Conservation (phyloP, 2,888 invertebrate species). For the Chymomyza caudatula region DNA sequence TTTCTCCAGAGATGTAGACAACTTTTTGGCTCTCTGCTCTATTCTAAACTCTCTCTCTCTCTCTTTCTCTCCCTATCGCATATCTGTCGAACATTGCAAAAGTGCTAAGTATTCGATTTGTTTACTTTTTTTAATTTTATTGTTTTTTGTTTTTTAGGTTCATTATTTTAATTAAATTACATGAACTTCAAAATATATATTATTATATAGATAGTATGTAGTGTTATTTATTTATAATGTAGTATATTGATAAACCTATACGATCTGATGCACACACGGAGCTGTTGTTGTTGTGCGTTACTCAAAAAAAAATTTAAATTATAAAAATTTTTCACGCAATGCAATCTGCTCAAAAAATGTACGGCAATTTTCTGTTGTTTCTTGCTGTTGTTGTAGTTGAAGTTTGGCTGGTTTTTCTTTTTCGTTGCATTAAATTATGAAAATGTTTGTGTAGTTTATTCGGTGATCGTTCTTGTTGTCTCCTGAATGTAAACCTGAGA, state of each 20-base stretch:
- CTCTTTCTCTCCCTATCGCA: slow-evolving; percentile 32
- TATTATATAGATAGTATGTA: slow-evolving; percentile 64
- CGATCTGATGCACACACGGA: slow-evolving; percentile 46
- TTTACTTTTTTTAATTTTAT: slow-evolving; percentile 44
- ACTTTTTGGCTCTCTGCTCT: slow-evolving; percentile 3
- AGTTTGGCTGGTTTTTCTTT: neutral
- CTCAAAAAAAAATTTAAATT: slow-evolving; percentile 56
- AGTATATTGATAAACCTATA: slow-evolving; percentile 57
- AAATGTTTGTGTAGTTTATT: slow-evolving; percentile 62
- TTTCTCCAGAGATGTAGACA: slow-evolving; percentile 11
- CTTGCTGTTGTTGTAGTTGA: slow-evolving; percentile 13
- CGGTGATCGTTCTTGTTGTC: slow-evolving; percentile 82
- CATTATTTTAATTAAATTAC: slow-evolving; percentile 76
- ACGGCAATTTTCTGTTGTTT: slow-evolving; percentile 22
- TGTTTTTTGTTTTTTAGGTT: slow-evolving; percentile 56
- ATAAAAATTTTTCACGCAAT: slow-evolving; percentile 55
- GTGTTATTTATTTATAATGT: slow-evolving; percentile 69
- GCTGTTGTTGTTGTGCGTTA: slow-evolving; percentile 28
- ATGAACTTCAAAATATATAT: slow-evolving; percentile 72
- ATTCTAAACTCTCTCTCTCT: slow-evolving; percentile 9
- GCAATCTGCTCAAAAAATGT: slow-evolving; percentile 22
- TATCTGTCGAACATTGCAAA: slow-evolving; percentile 27
- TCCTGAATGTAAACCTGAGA: slow-evolving; percentile 94
- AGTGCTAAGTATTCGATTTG: slow-evolving; percentile 43
- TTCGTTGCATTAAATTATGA: slow-evolving; percentile 36